Percentiles rank a stretch among this genome's conserved stretches.
These are phyloP conservation scores for Phragmatobia fuliginosa DNA, from an alignment of 2,888 invertebrate species.

Conservation along the genomic window DNA sequence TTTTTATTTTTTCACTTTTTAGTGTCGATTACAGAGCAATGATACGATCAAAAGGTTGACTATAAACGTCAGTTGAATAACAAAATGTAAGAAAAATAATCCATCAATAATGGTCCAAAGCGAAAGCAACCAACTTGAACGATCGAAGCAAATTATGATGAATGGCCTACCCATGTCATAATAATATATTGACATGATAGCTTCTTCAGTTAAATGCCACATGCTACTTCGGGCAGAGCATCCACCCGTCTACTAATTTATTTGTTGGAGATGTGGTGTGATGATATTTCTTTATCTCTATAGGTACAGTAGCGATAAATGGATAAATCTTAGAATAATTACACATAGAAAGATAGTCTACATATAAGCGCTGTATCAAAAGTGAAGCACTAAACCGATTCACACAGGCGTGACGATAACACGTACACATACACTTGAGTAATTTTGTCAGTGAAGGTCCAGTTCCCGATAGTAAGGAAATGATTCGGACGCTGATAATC, in stretches of 20 bases:
- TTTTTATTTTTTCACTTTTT: not conserved
- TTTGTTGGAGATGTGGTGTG: slow-evolving; percentile 14
- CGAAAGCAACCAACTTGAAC: slow-evolving; percentile 53
- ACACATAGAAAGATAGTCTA: too few relatives aligned
- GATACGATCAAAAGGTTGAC: not conserved
- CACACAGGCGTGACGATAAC: too few relatives aligned
- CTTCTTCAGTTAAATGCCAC: slow-evolving; percentile 41
- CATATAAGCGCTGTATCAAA: too few relatives aligned
- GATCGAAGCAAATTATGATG: slow-evolving; percentile 67
- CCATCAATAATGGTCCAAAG: slow-evolving; percentile 44
- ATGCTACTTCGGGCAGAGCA: slow-evolving; percentile 29
- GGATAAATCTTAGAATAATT: too few relatives aligned
- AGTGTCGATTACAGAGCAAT: not conserved
- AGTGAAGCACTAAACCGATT: too few relatives aligned
- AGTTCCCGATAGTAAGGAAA: too few relatives aligned
- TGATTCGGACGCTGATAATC: too few relatives aligned
- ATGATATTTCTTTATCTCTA: not conserved
- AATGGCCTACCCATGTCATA: slow-evolving; percentile 55
- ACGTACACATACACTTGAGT: too few relatives aligned
- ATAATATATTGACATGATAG: slow-evolving; percentile 56
- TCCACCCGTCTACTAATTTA: slow-evolving; percentile 19
- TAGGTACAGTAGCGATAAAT: too few relatives aligned
- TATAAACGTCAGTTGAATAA: not conserved
- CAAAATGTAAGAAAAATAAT: not conserved
- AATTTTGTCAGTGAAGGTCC: too few relatives aligned